These are phyloP conservation scores for Distichodus sexfasciatus DNA, from an alignment of 2,797 vertebrate species.

Conservation along the genomic window DNA sequence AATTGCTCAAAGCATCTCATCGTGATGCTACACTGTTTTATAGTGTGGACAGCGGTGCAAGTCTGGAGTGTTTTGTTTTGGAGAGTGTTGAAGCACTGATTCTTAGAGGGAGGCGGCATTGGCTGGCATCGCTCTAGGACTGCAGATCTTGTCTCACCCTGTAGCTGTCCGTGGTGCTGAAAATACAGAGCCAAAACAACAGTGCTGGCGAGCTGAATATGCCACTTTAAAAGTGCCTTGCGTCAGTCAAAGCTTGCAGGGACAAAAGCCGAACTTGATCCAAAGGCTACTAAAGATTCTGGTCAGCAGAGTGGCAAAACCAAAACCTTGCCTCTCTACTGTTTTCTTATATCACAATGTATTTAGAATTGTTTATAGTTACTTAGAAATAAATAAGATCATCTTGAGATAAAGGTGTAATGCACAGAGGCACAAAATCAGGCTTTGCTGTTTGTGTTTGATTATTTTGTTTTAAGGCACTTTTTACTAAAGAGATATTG, in stretches of 20 bases:
- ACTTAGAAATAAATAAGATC: no score
- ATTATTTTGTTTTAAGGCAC: no score
- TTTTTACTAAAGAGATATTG: no score
- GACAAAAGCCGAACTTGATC: conserved; percentile 17
- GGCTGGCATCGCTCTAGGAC: background rate
- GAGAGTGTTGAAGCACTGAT: background rate
- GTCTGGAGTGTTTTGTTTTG: background rate
- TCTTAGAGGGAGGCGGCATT: background rate
- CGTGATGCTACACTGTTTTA: background rate
- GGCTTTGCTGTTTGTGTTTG: no score
- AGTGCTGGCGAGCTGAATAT: conserved; percentile 34
- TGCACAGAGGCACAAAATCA: no score
- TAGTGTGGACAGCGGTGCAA: background rate
- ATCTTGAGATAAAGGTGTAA: no score
- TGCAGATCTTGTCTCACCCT: conserved; percentile 2
- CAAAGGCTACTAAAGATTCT: conserved; percentile 13
- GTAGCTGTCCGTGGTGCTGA: conserved; percentile 42
- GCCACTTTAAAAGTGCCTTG: conserved; percentile 28
- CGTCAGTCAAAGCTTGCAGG: background rate
- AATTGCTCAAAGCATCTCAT: no score
- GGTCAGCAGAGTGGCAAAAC: background rate
- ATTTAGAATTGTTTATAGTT: no score
- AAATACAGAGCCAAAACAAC: conserved; percentile 1
- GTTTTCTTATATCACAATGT: no score
- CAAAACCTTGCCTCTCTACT: background rate